phyloP scores from a whole-genome alignment of 1,140 invertebrate species.

The Drosophila cardini region DNA sequence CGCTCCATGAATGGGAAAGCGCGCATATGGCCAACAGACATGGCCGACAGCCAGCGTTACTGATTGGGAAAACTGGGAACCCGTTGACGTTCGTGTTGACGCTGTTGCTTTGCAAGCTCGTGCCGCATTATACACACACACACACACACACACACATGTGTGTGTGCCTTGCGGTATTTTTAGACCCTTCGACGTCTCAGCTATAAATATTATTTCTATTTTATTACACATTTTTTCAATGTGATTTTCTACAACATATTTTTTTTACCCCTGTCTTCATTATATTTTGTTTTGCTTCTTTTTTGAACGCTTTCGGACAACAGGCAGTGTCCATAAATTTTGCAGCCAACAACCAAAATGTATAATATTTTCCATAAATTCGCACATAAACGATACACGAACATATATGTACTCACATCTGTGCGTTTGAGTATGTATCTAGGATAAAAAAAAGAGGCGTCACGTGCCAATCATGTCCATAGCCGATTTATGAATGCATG shows the following conservation, averaged over 20 bases:
- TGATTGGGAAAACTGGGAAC: slow-evolving; percentile 28
- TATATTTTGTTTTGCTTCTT: neutral
- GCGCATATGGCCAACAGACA: slow-evolving; percentile 60
- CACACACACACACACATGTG: neutral
- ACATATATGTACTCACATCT: neutral
- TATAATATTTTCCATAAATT: slow-evolving; percentile 54
- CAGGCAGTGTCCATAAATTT: slow-evolving; percentile 48
- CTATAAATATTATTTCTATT: slow-evolving; percentile 84
- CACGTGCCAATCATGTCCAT: slow-evolving; percentile 60
- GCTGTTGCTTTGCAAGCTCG: slow-evolving; percentile 46
- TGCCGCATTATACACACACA: slow-evolving; percentile 28
- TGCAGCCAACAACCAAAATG: slow-evolving; percentile 35
- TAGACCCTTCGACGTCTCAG: slow-evolving; percentile 79
- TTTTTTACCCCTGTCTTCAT: neutral
- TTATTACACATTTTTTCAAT: slow-evolving; percentile 81
- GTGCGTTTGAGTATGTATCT: slow-evolving; percentile 9
- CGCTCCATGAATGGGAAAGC: slow-evolving; percentile 74
- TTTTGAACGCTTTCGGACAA: slow-evolving; percentile 41
- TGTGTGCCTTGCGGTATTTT: slow-evolving; percentile 53
- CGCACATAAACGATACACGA: slow-evolving; percentile 14
- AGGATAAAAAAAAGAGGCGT: slow-evolving; percentile 32
- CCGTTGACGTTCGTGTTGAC: slow-evolving; percentile 39
- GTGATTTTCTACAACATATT: slow-evolving; percentile 68
- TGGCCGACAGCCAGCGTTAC: slow-evolving; percentile 29
- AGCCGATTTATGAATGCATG: slow-evolving; percentile 30